Evolutionary conservation across 2,888 invertebrate species (phyloP), one percentile per base, ranked within the genome.

Genomic region (Cylloceria caligata): DNA sequence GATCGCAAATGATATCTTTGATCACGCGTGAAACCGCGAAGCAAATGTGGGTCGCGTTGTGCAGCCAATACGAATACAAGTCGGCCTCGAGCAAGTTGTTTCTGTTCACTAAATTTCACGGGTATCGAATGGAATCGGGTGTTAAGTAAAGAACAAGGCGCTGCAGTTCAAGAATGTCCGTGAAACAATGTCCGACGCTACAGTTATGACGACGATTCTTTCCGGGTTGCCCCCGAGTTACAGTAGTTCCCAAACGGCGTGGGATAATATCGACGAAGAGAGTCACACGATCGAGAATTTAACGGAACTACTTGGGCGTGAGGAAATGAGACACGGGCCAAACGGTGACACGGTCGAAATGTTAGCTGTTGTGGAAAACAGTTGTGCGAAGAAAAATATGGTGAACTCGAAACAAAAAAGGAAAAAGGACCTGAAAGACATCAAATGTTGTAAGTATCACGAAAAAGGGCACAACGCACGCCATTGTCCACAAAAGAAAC

Each of bases 41-140:
- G n/a, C 62, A 86, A 79, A 88, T 88, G 88, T 88, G 86, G 85
- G 69, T 68, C 36, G 80, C 82, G 76, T 68, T 88, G 27, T 76
- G 75, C 3, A 42, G 73, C 2, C 78, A 86, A 13, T 86, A 85
- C 52, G 87, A 88, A 39, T 85, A 87, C 62, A 86, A 76, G 24
- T 85, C 85, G 16, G 83, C 82, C 36, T 73, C 81, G 1, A 84
- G 83, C 13, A 86, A 84, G 62, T 77, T 86, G 47, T 36, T 65
- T 34, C 21, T 82, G 64, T 36, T 49, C 36, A 73, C 80, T 7
- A 57, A 81, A 13, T 83, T 81, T 71, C 77, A 82, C 9, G 3
- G n/a, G 0, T 57, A 69, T 9, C 3, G 2, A 9, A 65, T 65
- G 65, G 65, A 47, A 16, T 1, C 47, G 11, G 47, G n/a, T n/a